A percentile compares a stretch with the other conserved stretches of the same genome.
phyloP scores from a whole-genome alignment of 2,113 vertebrate species.

The Terrapene triunguis region DNA sequence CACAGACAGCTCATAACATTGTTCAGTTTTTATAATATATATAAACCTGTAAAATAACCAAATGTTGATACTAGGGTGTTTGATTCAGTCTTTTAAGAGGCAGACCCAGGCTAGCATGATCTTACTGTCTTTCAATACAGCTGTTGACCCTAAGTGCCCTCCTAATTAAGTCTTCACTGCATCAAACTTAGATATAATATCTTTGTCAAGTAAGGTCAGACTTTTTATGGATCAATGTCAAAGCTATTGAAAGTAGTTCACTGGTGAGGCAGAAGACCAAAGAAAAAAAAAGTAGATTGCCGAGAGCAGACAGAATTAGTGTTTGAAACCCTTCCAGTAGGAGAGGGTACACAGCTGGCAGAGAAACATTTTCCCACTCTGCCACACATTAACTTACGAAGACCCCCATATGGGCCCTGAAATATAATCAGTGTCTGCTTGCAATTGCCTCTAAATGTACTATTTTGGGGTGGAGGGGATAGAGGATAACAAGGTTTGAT shows the following conservation, averaged over 20 bases:
- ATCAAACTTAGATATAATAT: constrained; percentile 49
- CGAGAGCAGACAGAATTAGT: accelerated
- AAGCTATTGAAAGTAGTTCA: constrained; percentile 37
- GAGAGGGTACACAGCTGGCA: not conserved
- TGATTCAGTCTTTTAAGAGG: not conserved
- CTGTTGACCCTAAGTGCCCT: not conserved
- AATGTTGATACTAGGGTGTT: not conserved
- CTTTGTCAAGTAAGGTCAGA: constrained; percentile 51
- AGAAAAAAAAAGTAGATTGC: not conserved
- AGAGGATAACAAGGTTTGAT: not conserved
- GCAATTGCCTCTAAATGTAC: not conserved
- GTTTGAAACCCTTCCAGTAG: not conserved
- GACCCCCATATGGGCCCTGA: not conserved
- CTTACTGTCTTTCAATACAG: not conserved
- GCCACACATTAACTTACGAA: not conserved
- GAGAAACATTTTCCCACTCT: not conserved
- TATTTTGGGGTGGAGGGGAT: not conserved
- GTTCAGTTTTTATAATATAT: not conserved
- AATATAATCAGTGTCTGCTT: not conserved
- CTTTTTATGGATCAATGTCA: constrained; percentile 66
- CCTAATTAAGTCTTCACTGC: constrained; percentile 61
- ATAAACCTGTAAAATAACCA: not conserved
- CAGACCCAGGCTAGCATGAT: not conserved
- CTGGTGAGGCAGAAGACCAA: not conserved
- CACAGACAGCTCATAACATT: not conserved